Conservation (phyloP, 2,797 vertebrate species). For the Pithecia hirsuta region DNA sequence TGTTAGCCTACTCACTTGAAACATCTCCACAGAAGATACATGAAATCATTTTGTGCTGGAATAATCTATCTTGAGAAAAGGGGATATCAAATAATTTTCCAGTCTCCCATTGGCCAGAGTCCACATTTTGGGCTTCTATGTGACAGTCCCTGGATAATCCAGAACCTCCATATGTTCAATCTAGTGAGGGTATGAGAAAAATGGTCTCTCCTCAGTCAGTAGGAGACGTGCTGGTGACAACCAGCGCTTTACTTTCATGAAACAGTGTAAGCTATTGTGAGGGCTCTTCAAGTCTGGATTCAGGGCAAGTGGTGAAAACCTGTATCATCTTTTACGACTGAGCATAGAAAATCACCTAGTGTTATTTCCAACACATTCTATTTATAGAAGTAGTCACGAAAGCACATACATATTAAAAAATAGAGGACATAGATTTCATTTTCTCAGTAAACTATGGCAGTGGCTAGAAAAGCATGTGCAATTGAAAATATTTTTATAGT, state of each 20-base stretch:
- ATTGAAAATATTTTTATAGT: background rate
- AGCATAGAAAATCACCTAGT: background rate
- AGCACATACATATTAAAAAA: background rate
- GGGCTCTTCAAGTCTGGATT: background rate
- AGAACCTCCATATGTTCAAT: background rate
- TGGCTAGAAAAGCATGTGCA: background rate
- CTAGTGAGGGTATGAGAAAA: background rate
- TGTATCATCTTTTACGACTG: background rate
- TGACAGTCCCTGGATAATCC: background rate
- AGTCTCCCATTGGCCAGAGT: background rate
- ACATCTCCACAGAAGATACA: background rate
- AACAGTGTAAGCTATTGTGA: background rate
- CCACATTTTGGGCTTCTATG: background rate
- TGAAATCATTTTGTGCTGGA: background rate
- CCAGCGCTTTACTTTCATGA: background rate
- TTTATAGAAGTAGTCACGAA: background rate
- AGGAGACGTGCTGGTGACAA: background rate
- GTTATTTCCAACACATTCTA: background rate
- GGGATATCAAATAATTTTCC: background rate
- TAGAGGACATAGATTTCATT: no score
- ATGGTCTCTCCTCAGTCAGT: background rate
- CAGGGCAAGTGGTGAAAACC: background rate
- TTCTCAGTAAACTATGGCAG: background rate
- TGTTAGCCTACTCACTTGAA: background rate
- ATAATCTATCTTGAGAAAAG: background rate